Base-by-base conservation (phyloP, 1,140 invertebrate species). In the Liolophura sinensis region DNA sequence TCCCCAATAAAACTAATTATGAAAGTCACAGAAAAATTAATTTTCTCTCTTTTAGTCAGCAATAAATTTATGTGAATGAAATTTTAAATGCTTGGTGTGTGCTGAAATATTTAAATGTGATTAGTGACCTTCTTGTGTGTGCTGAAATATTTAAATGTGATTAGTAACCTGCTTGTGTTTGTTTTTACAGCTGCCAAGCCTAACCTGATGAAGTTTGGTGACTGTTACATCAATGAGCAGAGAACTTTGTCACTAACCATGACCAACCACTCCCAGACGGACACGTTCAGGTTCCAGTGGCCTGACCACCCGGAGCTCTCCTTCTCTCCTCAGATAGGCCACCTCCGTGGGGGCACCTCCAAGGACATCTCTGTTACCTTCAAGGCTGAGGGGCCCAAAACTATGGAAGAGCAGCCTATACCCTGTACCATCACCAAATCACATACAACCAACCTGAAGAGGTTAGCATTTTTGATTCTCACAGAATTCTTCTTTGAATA, bases 281-380 rank as follows among this genome's bases (percentile, higher is more conserved):
- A 83, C 61, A 73, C 69, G 27, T 67, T 83, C 22, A 51, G 80
- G 20, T 82, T 85, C 74, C 70, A 78, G 56, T 84, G 82, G 82
- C 80, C 78, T 5, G 75, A 80, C 14, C 75, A 81, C 67, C 65
- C 73, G 18, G 67, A 77, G 47, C 60, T 84, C 20, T 81, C 73
- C 56, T 84, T 83, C 67, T 77, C 75, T 52, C 82, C 82, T 47
- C 71, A 75, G 62, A 67, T 77, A 20, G 82, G 81, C 15, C 82
- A 84, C 69, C 73, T 84, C 12, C 82, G 81, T 71, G 72, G 75
- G 27, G 73, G 77, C 56, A 63, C 64, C 40, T 65, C 74, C 11
- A 85, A 85, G 59, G 82, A 84, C 60, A 70, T 85, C 20, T 74
- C 81, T 14, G 73, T 85, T 0, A 83, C 80, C 12, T 85, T 84